phyloP scores from a whole-genome alignment of 2,113 vertebrate species.

The Ptilonorhynchus violaceus region DNA sequence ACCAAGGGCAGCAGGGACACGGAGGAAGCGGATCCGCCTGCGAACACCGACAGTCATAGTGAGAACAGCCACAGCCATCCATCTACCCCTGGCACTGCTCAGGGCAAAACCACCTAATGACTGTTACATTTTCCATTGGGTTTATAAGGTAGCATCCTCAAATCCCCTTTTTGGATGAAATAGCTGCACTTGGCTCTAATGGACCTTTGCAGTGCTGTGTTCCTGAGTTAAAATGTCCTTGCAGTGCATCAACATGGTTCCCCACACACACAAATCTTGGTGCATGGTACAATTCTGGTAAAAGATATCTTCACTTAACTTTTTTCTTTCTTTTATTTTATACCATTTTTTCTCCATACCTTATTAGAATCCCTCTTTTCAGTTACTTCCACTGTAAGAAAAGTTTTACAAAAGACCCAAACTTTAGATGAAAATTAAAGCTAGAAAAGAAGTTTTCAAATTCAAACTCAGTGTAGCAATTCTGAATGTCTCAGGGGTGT shows the following conservation, averaged over 20 bases:
- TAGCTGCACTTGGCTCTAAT: background rate
- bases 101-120: background rate
- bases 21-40: fast-evolving
- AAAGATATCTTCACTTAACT: background rate
- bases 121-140: background rate
- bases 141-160: fast-evolving
- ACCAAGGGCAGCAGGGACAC: background rate
- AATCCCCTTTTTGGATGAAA: background rate
- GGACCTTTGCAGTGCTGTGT: background rate
- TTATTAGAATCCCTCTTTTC: background rate
- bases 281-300: background rate
- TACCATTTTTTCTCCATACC: background rate
- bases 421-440: background rate
- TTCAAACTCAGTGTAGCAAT: background rate
- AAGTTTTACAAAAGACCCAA: background rate
- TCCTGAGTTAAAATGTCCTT: background rate
- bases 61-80: background rate
- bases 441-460: background rate
- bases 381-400: background rate
- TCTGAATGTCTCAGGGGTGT: background rate
- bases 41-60: background rate
- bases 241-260: background rate
- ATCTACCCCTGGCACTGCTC: background rate
- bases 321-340: background rate
- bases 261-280: background rate